Evolutionary conservation across 1,140 invertebrate species (phyloP).

Genomic region (Diabrotica undecimpunctata): DNA sequence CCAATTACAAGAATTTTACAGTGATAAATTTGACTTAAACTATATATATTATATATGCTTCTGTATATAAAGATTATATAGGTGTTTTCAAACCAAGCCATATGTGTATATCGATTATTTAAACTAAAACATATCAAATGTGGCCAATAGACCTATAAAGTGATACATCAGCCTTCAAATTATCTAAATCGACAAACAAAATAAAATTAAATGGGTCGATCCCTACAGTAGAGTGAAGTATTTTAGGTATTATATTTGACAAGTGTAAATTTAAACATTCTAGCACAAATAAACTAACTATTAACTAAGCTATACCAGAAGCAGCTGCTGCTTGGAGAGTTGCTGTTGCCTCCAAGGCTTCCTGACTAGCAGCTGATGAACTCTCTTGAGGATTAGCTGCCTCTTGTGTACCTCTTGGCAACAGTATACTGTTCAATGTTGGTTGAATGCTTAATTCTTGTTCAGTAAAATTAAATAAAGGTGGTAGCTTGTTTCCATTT

Average conservation of each 20-base stretch:
- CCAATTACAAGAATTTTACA: too few species aligned
- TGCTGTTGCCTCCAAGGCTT: constrained; percentile 32
- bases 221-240: background rate
- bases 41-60: too few species aligned
- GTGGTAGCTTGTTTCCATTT: constrained; percentile 88
- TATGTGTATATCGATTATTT: background rate
- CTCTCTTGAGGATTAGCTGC: constrained; percentile 33
- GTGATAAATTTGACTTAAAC: too few species aligned
- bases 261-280: background rate
- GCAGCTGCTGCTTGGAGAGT: constrained; percentile 37
- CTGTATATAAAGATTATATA: background rate
- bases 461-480: constrained; percentile 96
- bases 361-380: constrained; percentile 37
- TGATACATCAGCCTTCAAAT: background rate
- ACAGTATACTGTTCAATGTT: constrained; percentile 68
- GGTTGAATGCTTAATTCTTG: constrained; percentile 80
- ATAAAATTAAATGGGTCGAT: background rate
- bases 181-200: background rate
- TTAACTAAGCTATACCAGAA: constrained; percentile 43
- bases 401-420: constrained; percentile 60
- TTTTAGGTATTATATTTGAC: background rate
- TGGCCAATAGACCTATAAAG: background rate
- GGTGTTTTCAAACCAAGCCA: background rate
- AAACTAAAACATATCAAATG: constrained; percentile 1
- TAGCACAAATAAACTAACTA: background rate